These are phyloP conservation scores for Physocephala rufipes DNA, from an alignment of 2,888 invertebrate genomes.

Conservation along the genomic window DNA sequence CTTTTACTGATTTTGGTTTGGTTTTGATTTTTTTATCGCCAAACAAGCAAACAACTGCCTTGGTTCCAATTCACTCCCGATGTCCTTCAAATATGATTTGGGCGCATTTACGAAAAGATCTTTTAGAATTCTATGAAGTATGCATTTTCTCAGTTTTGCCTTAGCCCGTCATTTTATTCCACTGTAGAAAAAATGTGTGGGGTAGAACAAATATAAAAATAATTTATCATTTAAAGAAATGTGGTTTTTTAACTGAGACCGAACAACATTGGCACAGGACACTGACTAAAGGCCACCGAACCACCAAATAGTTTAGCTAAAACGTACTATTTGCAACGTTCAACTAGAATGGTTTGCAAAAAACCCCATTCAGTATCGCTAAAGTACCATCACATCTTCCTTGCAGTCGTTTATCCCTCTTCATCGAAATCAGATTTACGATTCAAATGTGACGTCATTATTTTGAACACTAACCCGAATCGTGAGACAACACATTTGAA, in stretches of 20 bases:
- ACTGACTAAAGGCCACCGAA: no score
- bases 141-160: background rate
- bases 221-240: constrained; percentile 37
- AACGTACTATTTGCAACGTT: background rate
- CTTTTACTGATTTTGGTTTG: no score
- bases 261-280: constrained; percentile 14
- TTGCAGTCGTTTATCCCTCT: background rate
- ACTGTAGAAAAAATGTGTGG: background rate
- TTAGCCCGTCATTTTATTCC: background rate
- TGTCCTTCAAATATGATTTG: constrained; percentile 60
- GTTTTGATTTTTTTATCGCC: no score
- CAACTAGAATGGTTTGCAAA: no score
- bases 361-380: background rate
- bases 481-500: background rate
- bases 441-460: constrained; percentile 50
- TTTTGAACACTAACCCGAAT: constrained; percentile 37
- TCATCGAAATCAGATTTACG: background rate
- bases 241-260: background rate
- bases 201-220: constrained; percentile 36
- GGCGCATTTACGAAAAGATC: constrained; percentile 50
- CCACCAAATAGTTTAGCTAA: no score
- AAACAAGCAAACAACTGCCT: no score
- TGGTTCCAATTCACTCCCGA: no score
- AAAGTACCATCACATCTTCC: background rate
- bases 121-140: background rate